phyloP scores from a whole-genome alignment of 35 echinoderm and acorn worm genomes.

The Lytechinus pictus region DNA sequence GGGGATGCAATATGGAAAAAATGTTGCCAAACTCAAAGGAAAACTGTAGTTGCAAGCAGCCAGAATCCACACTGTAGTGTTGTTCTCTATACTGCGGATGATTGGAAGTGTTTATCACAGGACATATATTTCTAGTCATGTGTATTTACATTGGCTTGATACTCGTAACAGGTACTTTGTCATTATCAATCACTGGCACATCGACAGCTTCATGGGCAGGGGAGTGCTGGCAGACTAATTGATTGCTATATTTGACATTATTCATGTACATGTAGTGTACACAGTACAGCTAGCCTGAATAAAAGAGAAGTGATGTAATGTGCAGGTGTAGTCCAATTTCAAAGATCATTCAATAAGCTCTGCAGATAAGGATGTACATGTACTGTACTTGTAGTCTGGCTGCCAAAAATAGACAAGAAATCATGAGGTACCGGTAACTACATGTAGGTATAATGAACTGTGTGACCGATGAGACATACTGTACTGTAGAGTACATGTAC shows the following conservation, averaged over 20 bases:
- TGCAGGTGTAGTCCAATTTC: neutral
- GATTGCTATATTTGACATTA: conserved; percentile 44
- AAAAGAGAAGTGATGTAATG: neutral
- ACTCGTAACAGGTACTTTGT: neutral
- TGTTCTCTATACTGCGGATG: too few species aligned
- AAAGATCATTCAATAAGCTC: neutral
- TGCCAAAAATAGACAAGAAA: neutral
- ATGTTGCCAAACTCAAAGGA: too few species aligned
- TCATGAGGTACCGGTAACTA: neutral
- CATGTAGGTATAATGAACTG: too few species aligned
- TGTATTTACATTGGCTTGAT: neutral
- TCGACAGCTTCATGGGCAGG: conserved; percentile 33
- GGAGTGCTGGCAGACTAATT: conserved; percentile 28
- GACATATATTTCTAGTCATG: neutral
- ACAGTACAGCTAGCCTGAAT: neutral
- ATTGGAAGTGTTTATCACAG: too few species aligned
- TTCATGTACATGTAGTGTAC: neutral
- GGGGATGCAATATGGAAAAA: too few species aligned
- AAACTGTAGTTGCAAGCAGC: too few species aligned
- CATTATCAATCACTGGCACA: conserved; percentile 47
- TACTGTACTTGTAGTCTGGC: neutral
- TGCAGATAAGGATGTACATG: neutral
- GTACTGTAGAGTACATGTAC: too few species aligned
- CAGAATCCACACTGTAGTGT: too few species aligned
- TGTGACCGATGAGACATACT: too few species aligned